Evolutionary conservation across 2,797 vertebrate genomes (phyloP).

Genomic region (Geranospiza caerulescens): DNA sequence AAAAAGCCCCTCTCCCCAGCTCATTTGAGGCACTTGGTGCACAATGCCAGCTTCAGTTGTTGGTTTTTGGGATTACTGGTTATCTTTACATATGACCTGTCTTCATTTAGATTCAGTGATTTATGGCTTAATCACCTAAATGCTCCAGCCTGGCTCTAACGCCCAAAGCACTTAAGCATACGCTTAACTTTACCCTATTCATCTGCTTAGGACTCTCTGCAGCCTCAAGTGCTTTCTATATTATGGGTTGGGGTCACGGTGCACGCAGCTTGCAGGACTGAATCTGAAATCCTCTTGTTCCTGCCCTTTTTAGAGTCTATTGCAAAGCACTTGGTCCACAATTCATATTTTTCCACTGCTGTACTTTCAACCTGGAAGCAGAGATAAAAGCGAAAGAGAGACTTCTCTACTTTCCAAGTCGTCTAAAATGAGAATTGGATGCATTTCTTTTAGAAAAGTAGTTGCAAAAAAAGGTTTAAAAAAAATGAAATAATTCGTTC

Average conservation of each 20-base stretch:
- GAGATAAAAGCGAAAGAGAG: neutral
- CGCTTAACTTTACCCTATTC: conserved; percentile 17
- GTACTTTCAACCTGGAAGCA: neutral
- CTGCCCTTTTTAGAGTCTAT: neutral
- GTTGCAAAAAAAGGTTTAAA: neutral
- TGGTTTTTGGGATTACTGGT: conserved; percentile 1
- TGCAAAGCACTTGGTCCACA: neutral
- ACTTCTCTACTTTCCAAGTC: neutral
- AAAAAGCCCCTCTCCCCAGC: neutral
- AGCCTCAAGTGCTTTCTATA: neutral
- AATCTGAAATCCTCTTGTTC: neutral
- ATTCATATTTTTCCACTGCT: neutral
- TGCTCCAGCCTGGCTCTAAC: neutral
- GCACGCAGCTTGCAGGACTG: neutral
- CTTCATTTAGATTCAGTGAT: neutral
- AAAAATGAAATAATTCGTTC: neutral
- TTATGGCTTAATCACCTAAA: conserved; percentile 27
- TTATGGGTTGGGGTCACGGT: neutral
- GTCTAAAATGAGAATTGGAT: neutral
- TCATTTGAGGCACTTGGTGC: neutral
- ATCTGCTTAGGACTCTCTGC: neutral
- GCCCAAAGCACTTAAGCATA: neutral
- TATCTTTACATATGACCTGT: neutral
- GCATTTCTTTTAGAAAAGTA: neutral
- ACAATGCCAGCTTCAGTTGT: neutral